These are phyloP conservation scores for Tetrapedia diversipes DNA, from an alignment of 2,888 invertebrate genomes.

Conservation along the genomic window DNA sequence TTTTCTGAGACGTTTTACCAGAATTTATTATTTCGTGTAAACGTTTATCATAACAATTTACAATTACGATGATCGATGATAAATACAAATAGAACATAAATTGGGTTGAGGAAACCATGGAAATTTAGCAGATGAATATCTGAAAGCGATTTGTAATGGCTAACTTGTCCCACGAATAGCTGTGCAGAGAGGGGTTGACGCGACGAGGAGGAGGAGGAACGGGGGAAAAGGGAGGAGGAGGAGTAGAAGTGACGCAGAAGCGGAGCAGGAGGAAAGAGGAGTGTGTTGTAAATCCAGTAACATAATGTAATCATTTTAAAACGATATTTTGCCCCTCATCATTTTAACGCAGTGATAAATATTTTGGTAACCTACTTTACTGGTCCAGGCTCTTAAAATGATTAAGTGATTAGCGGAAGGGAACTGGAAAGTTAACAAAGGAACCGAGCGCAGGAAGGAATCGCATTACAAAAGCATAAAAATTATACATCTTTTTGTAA, in stretches of 20 bases:
- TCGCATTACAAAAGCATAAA: constrained; percentile 19
- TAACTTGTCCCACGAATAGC: constrained; percentile 33
- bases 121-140: constrained; percentile 54
- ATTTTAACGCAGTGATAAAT: constrained; percentile 21
- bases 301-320: constrained; percentile 16
- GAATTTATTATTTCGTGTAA: constrained; percentile 83
- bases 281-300: constrained; percentile 4
- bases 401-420: constrained; percentile 10
- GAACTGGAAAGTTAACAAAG: constrained; percentile 3
- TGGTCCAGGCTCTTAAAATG: constrained; percentile 3
- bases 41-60: constrained; percentile 83
- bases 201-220: no score
- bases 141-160: constrained; percentile 36
- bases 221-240: background rate
- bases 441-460: constrained; percentile 28
- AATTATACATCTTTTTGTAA: constrained; percentile 3
- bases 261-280: constrained; percentile 2
- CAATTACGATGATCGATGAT: constrained; percentile 83
- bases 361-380: constrained; percentile 14
- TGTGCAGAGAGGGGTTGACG: background rate
- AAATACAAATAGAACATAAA: constrained; percentile 83
- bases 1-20: constrained; percentile 82
- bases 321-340: constrained; percentile 26
- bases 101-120: constrained; percentile 65
- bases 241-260: background rate